phyloP scores from a whole-genome alignment of 2,888 invertebrate genomes.

The Junonia oenone region DNA sequence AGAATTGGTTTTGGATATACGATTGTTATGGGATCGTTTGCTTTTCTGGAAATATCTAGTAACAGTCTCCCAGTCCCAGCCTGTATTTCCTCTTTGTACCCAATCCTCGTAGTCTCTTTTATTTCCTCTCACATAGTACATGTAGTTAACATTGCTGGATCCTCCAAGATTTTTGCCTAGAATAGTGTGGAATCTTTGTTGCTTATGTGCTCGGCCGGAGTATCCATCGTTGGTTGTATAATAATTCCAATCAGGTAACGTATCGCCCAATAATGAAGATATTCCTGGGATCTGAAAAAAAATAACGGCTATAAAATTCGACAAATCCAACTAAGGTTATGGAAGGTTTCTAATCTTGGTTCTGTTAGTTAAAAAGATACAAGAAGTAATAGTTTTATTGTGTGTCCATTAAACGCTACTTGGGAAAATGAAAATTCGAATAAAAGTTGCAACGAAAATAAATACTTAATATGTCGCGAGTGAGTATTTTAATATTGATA shows the following conservation, averaged over 20 bases:
- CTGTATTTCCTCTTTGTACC: slow-evolving; percentile 81
- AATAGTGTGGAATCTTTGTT: slow-evolving; percentile 53
- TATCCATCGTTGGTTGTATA: slow-evolving; percentile 43
- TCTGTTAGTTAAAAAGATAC: too few relatives aligned
- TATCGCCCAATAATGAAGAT: slow-evolving; percentile 37
- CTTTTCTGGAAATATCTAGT: slow-evolving; percentile 48
- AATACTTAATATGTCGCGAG: too few relatives aligned
- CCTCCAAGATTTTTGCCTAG: slow-evolving; percentile 85
- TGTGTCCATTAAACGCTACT: too few relatives aligned
- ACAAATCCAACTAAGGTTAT: neutral
- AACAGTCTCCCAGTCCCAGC: slow-evolving; percentile 48
- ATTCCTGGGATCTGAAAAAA: slow-evolving; percentile 49
- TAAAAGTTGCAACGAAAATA: too few relatives aligned
- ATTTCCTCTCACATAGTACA: slow-evolving; percentile 83
- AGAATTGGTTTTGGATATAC: slow-evolving; percentile 36
- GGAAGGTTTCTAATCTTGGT: too few relatives aligned
- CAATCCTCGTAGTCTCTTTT: slow-evolving; percentile 82
- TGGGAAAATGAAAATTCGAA: too few relatives aligned
- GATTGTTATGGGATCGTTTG: slow-evolving; percentile 36
- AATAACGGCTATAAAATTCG: neutral
- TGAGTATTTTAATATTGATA: too few relatives aligned
- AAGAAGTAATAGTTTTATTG: too few relatives aligned
- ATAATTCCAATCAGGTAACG: slow-evolving; percentile 46
- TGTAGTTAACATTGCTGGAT: slow-evolving; percentile 81
- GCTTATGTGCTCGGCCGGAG: slow-evolving; percentile 41